These are phyloP conservation scores for Coelopa frigida DNA, from an alignment of 1,140 invertebrate species.

Conservation along the genomic window DNA sequence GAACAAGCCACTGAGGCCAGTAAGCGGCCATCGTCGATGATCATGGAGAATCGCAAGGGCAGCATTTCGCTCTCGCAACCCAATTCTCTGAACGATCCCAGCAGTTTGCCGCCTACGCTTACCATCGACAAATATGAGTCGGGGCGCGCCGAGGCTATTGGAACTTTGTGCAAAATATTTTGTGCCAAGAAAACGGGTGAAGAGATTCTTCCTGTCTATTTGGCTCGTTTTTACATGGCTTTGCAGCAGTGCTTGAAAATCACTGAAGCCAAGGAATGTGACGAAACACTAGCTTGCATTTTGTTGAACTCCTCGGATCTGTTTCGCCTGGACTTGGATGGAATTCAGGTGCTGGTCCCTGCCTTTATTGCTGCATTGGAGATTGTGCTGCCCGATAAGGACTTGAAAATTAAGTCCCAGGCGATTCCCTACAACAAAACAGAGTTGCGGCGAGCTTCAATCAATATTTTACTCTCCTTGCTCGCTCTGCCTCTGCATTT, in stretches of 20 bases:
- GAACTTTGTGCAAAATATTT: constrained; percentile 89
- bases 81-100: constrained; percentile 38
- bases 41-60: constrained; percentile 44
- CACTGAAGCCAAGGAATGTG: constrained; percentile 54
- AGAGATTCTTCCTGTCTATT: constrained; percentile 87
- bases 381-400: constrained; percentile 72
- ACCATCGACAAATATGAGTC: constrained; percentile 64
- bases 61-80: constrained; percentile 43
- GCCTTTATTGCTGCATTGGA: constrained; percentile 84
- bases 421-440: constrained; percentile 57
- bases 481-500: constrained; percentile 87
- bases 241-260: constrained; percentile 79
- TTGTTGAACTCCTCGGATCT: constrained; percentile 72
- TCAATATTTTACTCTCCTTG: constrained; percentile 82
- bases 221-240: constrained; percentile 90
- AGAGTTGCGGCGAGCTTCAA: constrained; percentile 82
- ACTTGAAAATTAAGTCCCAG: constrained; percentile 56
- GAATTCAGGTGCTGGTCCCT: constrained; percentile 84
- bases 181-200: constrained; percentile 95
- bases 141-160: constrained; percentile 91
- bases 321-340: constrained; percentile 86
- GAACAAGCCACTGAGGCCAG: constrained; percentile 42
- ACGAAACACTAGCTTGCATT: constrained; percentile 69
- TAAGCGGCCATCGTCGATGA: constrained; percentile 43
- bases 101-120: constrained; percentile 32